These are phyloP conservation scores for Pteropus alecto DNA, from an alignment of 2,113 vertebrate species.

Conservation along the genomic window DNA sequence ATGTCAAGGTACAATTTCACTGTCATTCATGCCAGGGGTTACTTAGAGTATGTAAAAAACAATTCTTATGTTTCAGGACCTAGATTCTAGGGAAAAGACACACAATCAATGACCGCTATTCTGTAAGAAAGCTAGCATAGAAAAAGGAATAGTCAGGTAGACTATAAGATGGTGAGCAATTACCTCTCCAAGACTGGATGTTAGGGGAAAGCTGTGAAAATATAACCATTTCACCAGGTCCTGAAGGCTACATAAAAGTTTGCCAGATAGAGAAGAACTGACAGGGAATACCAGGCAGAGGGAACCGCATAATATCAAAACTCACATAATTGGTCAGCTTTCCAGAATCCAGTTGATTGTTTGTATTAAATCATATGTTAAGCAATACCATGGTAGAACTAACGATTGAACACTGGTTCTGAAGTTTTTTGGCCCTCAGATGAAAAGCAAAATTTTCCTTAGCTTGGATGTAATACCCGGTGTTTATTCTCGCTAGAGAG, in stretches of 20 bases:
- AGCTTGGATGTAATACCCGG: not conserved
- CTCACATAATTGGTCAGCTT: not conserved
- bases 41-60: not conserved
- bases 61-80: not conserved
- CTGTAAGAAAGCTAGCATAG: not conserved
- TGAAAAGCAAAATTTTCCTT: not conserved
- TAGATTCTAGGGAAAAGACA: not conserved
- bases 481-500: not conserved
- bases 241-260: not conserved
- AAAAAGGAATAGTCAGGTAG: not conserved
- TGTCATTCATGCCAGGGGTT: not conserved
- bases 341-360: not conserved
- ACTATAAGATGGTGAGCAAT: not conserved
- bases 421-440: not conserved
- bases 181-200: not conserved
- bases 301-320: not conserved
- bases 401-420: not conserved
- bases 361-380: constrained; percentile 7
- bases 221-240: not conserved
- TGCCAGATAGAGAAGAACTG: not conserved
- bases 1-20: not conserved
- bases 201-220: not conserved
- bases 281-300: not conserved
- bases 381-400: not conserved
- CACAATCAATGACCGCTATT: not conserved